These are phyloP conservation scores for Apocrypta bakeri DNA, from an alignment of 1,140 invertebrate genomes.

Conservation along the genomic window DNA sequence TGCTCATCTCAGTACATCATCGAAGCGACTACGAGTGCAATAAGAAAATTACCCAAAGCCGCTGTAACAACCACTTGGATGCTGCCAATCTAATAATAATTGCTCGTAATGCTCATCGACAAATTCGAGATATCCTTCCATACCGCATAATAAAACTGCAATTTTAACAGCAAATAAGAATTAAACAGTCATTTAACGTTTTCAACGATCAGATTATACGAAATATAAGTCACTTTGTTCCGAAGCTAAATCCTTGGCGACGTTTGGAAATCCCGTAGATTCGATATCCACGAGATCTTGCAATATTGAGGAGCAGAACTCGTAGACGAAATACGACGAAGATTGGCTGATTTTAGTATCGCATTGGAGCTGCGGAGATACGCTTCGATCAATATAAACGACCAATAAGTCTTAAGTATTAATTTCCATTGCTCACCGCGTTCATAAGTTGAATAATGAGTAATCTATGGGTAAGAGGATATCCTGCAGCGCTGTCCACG, in stretches of 20 bases:
- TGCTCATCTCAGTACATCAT: too few relatives aligned
- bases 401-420: too few relatives aligned
- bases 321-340: conserved; percentile 52
- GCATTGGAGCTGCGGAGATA: conserved; percentile 57
- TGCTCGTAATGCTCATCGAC: conserved; percentile 58
- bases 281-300: conserved; percentile 63
- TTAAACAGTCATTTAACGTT: conserved; percentile 1
- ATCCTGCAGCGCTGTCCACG: conserved; percentile 60
- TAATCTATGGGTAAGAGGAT: conserved; percentile 68
- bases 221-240: conserved; percentile 64
- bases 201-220: background rate
- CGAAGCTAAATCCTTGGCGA: conserved; percentile 62
- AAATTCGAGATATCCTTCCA: conserved; percentile 68
- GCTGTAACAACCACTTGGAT: conserved; percentile 62
- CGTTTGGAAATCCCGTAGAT: conserved; percentile 57
- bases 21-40: too few relatives aligned
- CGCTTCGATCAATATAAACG: too few relatives aligned
- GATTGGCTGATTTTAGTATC: conserved; percentile 8
- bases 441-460: conserved; percentile 59
- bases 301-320: conserved; percentile 63
- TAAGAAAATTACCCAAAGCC: conserved; percentile 51
- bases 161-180: background rate
- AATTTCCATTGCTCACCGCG: conserved; percentile 55
- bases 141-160: conserved; percentile 68
- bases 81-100: conserved; percentile 61